phyloP scores from a whole-genome alignment of 2,797 vertebrate species.

The Sarcophilus harrisii region DNA sequence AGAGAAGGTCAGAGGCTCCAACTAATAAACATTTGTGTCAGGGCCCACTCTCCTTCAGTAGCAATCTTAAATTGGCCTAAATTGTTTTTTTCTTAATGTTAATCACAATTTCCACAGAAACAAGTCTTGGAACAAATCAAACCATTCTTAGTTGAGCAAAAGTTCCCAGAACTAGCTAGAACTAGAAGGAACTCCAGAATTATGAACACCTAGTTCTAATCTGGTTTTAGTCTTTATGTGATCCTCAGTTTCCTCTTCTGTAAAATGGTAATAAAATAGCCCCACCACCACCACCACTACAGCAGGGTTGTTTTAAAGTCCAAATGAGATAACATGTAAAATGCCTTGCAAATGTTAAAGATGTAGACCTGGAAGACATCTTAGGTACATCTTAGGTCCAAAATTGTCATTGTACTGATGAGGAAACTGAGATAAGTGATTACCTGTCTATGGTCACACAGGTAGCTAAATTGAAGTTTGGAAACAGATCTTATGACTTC shows the following conservation, averaged over 20 bases:
- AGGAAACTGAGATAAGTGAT: background rate
- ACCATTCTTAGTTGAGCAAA: slow-evolving; percentile 44
- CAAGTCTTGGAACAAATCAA: slow-evolving; percentile 52
- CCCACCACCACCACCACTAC: background rate
- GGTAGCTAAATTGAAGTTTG: background rate
- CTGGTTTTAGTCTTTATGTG: background rate
- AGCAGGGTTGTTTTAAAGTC: background rate
- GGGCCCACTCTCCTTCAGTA: slow-evolving; percentile 45
- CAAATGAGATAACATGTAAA: background rate
- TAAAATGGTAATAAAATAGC: background rate
- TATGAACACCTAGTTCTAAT: background rate
- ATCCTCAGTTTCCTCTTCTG: background rate
- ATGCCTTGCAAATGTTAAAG: background rate
- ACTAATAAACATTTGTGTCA: slow-evolving; percentile 59
- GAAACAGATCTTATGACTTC: background rate
- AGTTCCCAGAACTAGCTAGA: background rate
- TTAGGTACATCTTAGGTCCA: background rate
- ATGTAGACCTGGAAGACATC: background rate
- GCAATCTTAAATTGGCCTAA: slow-evolving; percentile 53
- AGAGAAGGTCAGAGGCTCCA: slow-evolving; percentile 50
- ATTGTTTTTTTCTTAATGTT: slow-evolving; percentile 52
- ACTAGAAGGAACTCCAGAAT: slow-evolving; percentile 8
- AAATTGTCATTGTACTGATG: background rate
- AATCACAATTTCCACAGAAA: slow-evolving; percentile 69
- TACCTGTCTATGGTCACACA: background rate